Evolutionary conservation across 2,113 vertebrate species (phyloP).

Genomic region (Heterotilapia buettikoferi): DNA sequence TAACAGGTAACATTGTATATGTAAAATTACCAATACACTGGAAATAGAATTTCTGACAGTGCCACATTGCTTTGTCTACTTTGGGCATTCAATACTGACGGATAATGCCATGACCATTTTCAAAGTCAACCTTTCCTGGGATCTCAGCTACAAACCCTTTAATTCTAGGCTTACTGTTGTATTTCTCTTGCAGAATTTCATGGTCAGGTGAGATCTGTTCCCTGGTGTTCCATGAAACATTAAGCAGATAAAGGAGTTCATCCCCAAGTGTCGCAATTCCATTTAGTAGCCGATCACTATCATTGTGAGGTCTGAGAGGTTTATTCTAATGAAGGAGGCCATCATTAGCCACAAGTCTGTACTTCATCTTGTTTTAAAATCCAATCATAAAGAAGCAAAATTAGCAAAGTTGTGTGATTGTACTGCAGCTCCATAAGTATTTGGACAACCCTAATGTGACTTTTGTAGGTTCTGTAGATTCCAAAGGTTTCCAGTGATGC

Average conservation of each 20-base stretch:
- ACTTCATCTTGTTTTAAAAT: background rate
- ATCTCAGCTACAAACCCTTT: background rate
- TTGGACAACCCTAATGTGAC: background rate
- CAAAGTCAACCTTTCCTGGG: background rate
- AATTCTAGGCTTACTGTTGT: background rate
- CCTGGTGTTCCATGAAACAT: background rate
- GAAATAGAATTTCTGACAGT: background rate
- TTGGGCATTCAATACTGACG: accelerated
- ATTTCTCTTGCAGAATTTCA: background rate
- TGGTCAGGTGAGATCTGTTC: background rate
- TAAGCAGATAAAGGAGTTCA: background rate
- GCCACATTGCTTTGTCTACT: background rate
- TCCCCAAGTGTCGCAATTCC: background rate
- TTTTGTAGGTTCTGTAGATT: background rate
- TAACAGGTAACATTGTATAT: background rate
- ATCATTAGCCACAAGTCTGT: background rate
- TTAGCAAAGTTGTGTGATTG: background rate
- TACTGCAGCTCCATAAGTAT: accelerated
- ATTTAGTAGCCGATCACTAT: background rate
- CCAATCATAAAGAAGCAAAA: background rate
- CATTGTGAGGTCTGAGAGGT: background rate
- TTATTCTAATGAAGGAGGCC: background rate
- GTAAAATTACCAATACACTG: background rate
- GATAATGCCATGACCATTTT: background rate
- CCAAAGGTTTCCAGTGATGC: background rate